Evolutionary conservation across 2,888 invertebrate species (phyloP).

Genomic region (Parelbella ahira): DNA sequence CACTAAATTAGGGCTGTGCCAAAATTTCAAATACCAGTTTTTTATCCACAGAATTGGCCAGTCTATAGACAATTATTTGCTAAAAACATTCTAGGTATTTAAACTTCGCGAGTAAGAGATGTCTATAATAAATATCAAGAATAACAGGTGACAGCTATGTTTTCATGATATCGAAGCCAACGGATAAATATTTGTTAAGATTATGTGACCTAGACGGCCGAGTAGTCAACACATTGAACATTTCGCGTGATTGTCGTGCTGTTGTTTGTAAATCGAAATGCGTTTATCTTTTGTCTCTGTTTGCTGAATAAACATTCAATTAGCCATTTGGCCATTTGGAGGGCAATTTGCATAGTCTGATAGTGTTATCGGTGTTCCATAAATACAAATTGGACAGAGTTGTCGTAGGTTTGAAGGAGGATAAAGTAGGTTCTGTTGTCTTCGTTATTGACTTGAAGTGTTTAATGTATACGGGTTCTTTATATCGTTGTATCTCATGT

Average conservation of each 20-base stretch:
- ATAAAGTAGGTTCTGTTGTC: conserved; percentile 25
- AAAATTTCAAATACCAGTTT: too few relatives aligned
- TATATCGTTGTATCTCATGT: too few relatives aligned
- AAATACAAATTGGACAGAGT: conserved; percentile 51
- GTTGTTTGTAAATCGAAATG: conserved; percentile 25
- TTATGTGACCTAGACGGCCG: conserved; percentile 17
- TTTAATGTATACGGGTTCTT: too few relatives aligned
- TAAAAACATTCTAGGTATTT: too few relatives aligned
- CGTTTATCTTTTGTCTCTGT: conserved; percentile 38
- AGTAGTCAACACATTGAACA: conserved; percentile 8
- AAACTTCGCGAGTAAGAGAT: too few relatives aligned
- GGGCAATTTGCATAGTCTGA: conserved; percentile 69
- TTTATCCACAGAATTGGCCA: too few relatives aligned
- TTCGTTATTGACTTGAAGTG: conserved; percentile 4
- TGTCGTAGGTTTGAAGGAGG: conserved; percentile 53
- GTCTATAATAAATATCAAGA: too few relatives aligned
- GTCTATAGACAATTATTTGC: too few relatives aligned
- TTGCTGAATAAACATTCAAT: conserved; percentile 42
- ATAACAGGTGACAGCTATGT: too few relatives aligned
- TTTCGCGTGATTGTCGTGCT: conserved; percentile 21
- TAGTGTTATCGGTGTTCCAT: conserved; percentile 56
- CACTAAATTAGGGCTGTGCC: too few relatives aligned
- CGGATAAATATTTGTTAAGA: conserved; percentile 7
- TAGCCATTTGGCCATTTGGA: conserved; percentile 65
- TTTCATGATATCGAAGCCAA: too few relatives aligned